Percentiles rank a stretch among this genome's conserved stretches.
phyloP scores from a whole-genome alignment of 2,113 vertebrate genomes.

The Cygnus atratus region DNA sequence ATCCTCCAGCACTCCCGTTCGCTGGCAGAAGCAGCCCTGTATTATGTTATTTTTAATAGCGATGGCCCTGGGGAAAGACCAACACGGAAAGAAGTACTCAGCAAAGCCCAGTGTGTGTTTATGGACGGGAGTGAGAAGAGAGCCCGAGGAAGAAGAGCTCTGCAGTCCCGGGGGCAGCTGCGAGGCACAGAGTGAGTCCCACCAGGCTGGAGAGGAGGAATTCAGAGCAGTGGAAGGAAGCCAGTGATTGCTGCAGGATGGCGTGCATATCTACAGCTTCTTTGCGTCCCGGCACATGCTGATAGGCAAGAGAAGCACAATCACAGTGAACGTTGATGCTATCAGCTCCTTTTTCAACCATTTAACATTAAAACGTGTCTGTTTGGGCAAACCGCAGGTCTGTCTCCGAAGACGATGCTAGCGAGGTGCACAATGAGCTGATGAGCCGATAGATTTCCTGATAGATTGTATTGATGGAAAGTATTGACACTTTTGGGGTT shows the following conservation, averaged over 20 bases:
- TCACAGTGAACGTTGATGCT: background rate
- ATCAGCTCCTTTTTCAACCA: background rate
- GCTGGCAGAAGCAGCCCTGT: background rate
- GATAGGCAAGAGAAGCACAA: background rate
- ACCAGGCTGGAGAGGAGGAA: background rate
- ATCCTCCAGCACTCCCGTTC: background rate
- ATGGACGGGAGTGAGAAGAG: background rate
- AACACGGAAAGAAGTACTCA: accelerated
- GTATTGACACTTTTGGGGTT: background rate
- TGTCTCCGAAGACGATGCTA: accelerated
- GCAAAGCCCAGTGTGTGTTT: accelerated
- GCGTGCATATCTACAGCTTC: accelerated
- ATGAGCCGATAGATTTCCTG: background rate
- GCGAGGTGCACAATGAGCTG: background rate
- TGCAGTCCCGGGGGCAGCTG: background rate
- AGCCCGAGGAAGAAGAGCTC: background rate
- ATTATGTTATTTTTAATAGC: too few species aligned
- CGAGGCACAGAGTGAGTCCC: background rate
- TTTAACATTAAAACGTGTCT: accelerated
- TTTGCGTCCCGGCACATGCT: accelerated
- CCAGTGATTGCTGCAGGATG: accelerated
- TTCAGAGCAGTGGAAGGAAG: background rate
- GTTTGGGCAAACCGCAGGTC: background rate
- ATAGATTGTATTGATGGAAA: accelerated
- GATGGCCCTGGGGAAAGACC: accelerated